Conservation (phyloP, 2,113 vertebrate species). For the Limanda limanda region DNA sequence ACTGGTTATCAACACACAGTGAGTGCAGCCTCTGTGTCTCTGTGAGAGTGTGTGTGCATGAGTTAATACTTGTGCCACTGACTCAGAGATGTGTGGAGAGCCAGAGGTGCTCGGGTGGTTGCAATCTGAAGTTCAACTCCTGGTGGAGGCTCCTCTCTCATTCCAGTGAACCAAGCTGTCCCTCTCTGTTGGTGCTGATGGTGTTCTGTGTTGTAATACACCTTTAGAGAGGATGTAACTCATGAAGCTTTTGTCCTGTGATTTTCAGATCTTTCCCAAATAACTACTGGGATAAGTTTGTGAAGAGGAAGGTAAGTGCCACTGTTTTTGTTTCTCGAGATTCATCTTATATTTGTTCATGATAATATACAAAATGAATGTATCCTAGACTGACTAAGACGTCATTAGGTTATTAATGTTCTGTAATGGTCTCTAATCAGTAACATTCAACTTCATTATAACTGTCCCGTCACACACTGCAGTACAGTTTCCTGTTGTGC, state of each 20-base stretch:
- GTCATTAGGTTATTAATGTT: no score
- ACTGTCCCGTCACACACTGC: neutral
- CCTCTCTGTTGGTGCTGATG: no score
- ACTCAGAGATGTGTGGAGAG: no score
- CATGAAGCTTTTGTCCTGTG: conserved; percentile 23
- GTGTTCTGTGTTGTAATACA: neutral
- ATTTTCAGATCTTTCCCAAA: conserved; percentile 94
- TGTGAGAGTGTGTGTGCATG: neutral
- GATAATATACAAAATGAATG: neutral
- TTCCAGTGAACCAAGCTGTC: no score
- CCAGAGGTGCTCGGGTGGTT: no score
- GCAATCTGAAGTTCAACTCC: no score
- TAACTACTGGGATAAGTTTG: conserved; percentile 99
- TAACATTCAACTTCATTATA: no score
- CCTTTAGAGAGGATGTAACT: neutral
- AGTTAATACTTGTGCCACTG: no score
- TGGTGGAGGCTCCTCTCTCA: no score
- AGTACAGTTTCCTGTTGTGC: neutral
- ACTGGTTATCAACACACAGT: conserved; percentile 98
- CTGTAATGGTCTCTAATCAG: no score
- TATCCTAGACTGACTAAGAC: no score
- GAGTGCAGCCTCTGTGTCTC: conserved; percentile 76
- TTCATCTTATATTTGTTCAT: neutral
- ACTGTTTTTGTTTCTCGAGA: neutral
- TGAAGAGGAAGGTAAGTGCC: conserved; percentile 87